Conservation (phyloP, 2,888 invertebrate species). For the Fragum whitleyi region DNA sequence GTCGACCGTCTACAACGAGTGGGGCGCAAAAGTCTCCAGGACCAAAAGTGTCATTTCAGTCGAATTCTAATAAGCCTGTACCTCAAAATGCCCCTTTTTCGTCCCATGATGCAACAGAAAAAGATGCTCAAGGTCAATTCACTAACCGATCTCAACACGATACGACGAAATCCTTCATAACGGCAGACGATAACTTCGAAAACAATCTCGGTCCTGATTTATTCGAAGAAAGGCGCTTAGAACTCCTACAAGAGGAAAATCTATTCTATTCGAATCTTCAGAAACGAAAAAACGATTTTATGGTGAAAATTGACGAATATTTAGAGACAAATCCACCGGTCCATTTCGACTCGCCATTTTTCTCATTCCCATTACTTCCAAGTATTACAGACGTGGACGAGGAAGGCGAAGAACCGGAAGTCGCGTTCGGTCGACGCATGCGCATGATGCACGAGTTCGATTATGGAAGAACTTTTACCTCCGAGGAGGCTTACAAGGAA, state of each 20-base stretch:
- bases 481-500: conserved; percentile 73
- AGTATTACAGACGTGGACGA: conserved; percentile 40
- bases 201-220: conserved; percentile 76
- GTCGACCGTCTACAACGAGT: conserved; percentile 53
- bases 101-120: conserved; percentile 69
- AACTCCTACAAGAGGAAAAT: conserved; percentile 76
- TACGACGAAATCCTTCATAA: conserved; percentile 39
- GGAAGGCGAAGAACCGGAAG: conserved; percentile 35
- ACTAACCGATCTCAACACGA: conserved; percentile 42
- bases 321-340: conserved; percentile 66
- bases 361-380: conserved; percentile 20
- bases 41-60: conserved; percentile 45
- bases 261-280: conserved; percentile 65
- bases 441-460: conserved; percentile 54
- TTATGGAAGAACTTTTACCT: conserved; percentile 66
- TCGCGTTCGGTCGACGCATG: conserved; percentile 45
- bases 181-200: conserved; percentile 68
- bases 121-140: conserved; percentile 60
- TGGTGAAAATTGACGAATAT: conserved; percentile 71
- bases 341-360: conserved; percentile 39
- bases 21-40: conserved; percentile 51
- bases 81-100: conserved; percentile 67
- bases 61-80: conserved; percentile 1
- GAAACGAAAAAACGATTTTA: conserved; percentile 72
- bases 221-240: conserved; percentile 76